Percentiles rank a stretch among this genome's conserved stretches.
These are phyloP conservation scores for Pinna nobilis DNA, from an alignment of 1,140 invertebrate genomes.

Conservation along the genomic window DNA sequence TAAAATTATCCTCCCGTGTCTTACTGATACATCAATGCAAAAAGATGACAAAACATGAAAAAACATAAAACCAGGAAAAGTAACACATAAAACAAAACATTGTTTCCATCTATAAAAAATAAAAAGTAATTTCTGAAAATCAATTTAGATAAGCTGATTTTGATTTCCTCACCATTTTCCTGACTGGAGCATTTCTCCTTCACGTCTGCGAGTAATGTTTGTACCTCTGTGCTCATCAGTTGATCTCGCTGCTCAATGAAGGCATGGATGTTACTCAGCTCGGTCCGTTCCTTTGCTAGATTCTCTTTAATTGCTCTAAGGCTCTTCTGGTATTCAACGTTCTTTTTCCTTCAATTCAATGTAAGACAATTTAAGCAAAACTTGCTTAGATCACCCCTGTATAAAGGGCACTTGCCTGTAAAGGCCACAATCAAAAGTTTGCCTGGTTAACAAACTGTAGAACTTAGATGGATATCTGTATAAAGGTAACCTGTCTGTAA, in stretches of 20 bases:
- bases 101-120: not conserved
- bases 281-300: not conserved
- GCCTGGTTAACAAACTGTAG: no score
- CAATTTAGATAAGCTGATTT: not conserved
- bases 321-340: slow-evolving; percentile 14
- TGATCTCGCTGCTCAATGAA: slow-evolving; percentile 33
- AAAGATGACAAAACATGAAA: no score
- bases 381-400: no score
- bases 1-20: no score
- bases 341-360: slow-evolving; percentile 7
- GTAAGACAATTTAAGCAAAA: no score
- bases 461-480: no score
- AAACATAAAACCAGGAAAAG: not conserved
- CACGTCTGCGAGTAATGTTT: slow-evolving; percentile 7
- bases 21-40: no score
- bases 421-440: no score
- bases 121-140: not conserved
- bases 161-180: slow-evolving; percentile 10
- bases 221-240: slow-evolving; percentile 29
- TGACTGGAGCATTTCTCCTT: slow-evolving; percentile 24
- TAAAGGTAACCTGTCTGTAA: no score
- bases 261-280: slow-evolving; percentile 13
- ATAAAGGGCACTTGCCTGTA: no score
- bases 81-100: not conserved
- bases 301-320: slow-evolving; percentile 17